A percentile compares a stretch with the other conserved stretches of the same genome.
Evolutionary conservation across 2,113 vertebrate genomes (phyloP).

Genomic region (Pandion haliaetus): DNA sequence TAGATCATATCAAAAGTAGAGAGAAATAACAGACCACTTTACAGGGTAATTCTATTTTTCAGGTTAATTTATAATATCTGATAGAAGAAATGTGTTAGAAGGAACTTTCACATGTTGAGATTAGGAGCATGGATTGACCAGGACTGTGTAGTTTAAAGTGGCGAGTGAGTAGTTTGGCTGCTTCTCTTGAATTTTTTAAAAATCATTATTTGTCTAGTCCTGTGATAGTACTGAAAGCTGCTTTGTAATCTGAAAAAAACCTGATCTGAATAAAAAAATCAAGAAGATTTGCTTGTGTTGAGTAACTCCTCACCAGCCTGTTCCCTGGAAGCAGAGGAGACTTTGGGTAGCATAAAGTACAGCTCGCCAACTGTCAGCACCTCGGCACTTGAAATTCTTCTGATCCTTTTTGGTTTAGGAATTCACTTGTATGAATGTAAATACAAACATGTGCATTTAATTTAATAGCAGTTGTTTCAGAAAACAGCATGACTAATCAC

Average conservation of each 20-base stretch:
- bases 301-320: background rate
- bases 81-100: background rate
- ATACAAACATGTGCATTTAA: background rate
- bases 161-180: background rate
- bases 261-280: background rate
- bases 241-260: background rate
- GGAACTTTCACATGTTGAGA: background rate
- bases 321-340: background rate
- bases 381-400: background rate
- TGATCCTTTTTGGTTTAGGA: background rate
- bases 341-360: fast-evolving
- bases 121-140: background rate
- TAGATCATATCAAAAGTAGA: background rate
- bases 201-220: background rate
- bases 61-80: background rate
- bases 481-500: background rate
- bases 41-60: background rate
- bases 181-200: background rate
- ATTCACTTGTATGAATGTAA: background rate
- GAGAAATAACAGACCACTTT: background rate
- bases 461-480: background rate
- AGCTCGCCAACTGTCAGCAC: background rate
- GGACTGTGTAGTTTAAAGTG: background rate
- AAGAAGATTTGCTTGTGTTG: background rate
- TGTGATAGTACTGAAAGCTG: background rate